Evolutionary conservation across 2,888 invertebrate species (phyloP).

Genomic region (Clanis bilineata): DNA sequence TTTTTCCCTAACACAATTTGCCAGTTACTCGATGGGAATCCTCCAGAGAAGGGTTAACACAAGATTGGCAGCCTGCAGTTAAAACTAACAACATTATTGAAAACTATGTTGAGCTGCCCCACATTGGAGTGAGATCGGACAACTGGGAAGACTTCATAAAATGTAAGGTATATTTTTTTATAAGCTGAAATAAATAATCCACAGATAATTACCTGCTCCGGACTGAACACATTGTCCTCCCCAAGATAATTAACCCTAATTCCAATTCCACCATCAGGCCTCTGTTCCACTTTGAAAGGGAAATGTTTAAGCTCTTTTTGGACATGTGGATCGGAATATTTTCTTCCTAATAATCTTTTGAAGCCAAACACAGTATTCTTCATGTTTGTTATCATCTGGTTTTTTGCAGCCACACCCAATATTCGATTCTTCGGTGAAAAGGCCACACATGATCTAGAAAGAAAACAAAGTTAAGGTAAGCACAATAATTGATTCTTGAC

Average conservation of each 20-base stretch:
- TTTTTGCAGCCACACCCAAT: conserved; percentile 98
- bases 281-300: conserved; percentile 90
- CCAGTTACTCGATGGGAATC: no score
- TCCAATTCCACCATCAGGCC: conserved; percentile 90
- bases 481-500: no score
- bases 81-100: no score
- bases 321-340: conserved; percentile 93
- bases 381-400: conserved; percentile 98
- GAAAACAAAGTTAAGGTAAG: not conserved
- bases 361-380: conserved; percentile 97
- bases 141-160: no score
- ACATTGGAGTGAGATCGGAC: no score
- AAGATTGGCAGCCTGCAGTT: no score
- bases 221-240: conserved; percentile 92
- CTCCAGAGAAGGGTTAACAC: no score
- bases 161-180: no score
- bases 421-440: conserved; percentile 96
- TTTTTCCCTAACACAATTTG: no score
- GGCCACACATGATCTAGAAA: conserved; percentile 95
- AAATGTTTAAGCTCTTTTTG: conserved; percentile 91
- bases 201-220: conserved; percentile 87
- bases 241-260: conserved; percentile 94
- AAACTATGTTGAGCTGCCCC: no score
- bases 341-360: conserved; percentile 95
- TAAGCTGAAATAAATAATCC: not conserved